phyloP scores from a whole-genome alignment of 1,140 invertebrate genomes.

The Temnothorax curvispinosus region DNA sequence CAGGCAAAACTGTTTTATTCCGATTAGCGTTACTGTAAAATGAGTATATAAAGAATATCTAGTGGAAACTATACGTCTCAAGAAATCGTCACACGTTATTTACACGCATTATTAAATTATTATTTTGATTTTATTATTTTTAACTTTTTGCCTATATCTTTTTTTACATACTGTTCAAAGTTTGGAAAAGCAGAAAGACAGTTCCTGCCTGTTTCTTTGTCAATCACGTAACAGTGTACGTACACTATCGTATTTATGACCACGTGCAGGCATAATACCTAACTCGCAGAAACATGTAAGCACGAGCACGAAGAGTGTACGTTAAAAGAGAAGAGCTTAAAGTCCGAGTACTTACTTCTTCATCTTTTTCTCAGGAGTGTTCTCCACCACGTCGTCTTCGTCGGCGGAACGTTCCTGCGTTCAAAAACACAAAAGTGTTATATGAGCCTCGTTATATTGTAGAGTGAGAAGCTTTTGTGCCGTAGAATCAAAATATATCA shows the following conservation, averaged over 20 bases:
- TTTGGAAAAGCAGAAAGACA: background rate
- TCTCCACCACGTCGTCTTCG: conserved; percentile 67
- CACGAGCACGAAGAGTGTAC: background rate
- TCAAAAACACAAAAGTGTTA: conserved; percentile 4
- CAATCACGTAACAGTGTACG: background rate
- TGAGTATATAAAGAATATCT: background rate
- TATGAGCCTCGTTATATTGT: background rate
- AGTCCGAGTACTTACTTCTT: conserved; percentile 66
- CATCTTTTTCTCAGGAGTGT: conserved; percentile 64
- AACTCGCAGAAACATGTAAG: conserved; percentile 10
- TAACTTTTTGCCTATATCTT: background rate
- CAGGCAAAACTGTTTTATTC: background rate
- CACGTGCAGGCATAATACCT: background rate
- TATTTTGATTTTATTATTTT: background rate
- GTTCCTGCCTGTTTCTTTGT: background rate
- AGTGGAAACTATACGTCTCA: background rate
- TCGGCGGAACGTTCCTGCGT: conserved; percentile 54
- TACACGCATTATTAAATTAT: background rate
- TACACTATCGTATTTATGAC: background rate
- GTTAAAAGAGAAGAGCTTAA: background rate
- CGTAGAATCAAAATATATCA: background rate
- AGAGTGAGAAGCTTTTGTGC: background rate
- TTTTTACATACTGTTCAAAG: background rate
- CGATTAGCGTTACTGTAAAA: too few species aligned
- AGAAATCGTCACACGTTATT: background rate